A percentile compares a stretch with the other conserved stretches of the same genome.
These are phyloP conservation scores for Xyliphius kryptos DNA, from an alignment of 2,113 vertebrate genomes.

Conservation along the genomic window DNA sequence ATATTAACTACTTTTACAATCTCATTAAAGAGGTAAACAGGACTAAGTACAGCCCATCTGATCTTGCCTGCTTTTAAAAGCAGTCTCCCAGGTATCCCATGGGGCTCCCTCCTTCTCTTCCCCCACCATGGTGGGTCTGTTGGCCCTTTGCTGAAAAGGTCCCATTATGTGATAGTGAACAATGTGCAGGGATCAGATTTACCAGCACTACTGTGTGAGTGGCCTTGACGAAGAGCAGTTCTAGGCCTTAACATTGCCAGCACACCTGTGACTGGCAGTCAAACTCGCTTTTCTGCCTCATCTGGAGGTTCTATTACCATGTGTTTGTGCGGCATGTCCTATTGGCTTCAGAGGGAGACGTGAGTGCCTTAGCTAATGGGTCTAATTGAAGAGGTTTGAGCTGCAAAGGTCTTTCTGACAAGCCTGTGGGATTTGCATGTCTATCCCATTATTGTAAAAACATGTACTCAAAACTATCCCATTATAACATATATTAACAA, in stretches of 20 bases:
- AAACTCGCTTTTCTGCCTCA: slow-evolving; percentile 43
- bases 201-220: slow-evolving; percentile 58
- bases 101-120: slow-evolving; percentile 43
- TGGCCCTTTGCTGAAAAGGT: slow-evolving; percentile 61
- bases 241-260: slow-evolving; percentile 50
- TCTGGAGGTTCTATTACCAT: slow-evolving; percentile 61
- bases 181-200: slow-evolving; percentile 71
- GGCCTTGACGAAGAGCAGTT: slow-evolving; percentile 45
- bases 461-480: too few relatives aligned
- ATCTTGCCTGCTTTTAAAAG: slow-evolving; percentile 65
- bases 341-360: slow-evolving; percentile 50
- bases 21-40: too few relatives aligned
- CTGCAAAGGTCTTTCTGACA: slow-evolving; percentile 52
- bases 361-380: slow-evolving; percentile 64
- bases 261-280: slow-evolving; percentile 39
- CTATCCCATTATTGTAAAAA: too few relatives aligned
- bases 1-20: too few relatives aligned
- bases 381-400: slow-evolving; percentile 59
- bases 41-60: slow-evolving; percentile 11
- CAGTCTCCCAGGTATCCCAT: slow-evolving; percentile 67
- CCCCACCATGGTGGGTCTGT: slow-evolving; percentile 39
- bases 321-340: slow-evolving; percentile 64
- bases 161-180: slow-evolving; percentile 64
- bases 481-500: too few relatives aligned
- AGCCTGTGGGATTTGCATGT: slow-evolving; percentile 39